Conservation (phyloP, 2,888 invertebrate species). For the Mythimna ferrago region DNA sequence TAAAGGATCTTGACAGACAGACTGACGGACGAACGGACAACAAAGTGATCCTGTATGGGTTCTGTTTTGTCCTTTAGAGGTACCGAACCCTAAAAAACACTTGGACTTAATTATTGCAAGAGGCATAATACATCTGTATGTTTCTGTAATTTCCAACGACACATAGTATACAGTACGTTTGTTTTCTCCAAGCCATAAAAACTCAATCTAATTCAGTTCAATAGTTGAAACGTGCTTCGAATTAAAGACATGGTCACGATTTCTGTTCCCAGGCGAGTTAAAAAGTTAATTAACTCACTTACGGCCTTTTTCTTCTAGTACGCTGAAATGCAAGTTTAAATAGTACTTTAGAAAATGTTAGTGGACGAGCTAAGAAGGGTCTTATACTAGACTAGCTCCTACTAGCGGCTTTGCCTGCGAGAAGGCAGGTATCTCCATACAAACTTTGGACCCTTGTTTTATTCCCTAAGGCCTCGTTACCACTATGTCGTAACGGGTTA, state of each 20-base stretch:
- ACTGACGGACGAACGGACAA: too few species aligned
- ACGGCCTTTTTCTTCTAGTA: slow-evolving; percentile 17
- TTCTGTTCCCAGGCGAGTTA: slow-evolving; percentile 39
- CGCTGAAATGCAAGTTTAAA: slow-evolving; percentile 11
- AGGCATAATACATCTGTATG: background rate
- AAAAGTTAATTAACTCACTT: slow-evolving; percentile 61
- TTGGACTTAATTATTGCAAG: too few species aligned
- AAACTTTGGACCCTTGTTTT: too few species aligned
- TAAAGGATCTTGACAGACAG: too few species aligned
- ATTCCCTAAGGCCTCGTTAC: too few species aligned
- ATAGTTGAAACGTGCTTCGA: slow-evolving; percentile 57
- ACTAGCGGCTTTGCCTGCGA: too few species aligned
- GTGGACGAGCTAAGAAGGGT: background rate
- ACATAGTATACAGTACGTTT: slow-evolving; percentile 7
- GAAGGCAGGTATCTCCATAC: too few species aligned
- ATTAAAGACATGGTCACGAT: slow-evolving; percentile 40
- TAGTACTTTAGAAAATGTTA: slow-evolving; percentile 4
- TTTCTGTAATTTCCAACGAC: background rate
- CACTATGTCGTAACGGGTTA: too few species aligned
- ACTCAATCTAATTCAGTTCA: slow-evolving; percentile 59
- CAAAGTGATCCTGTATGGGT: too few species aligned
- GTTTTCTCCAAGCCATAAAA: slow-evolving; percentile 42
- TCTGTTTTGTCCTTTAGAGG: too few species aligned
- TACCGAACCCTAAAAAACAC: too few species aligned
- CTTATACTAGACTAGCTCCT: too few species aligned